Evolutionary conservation across 2,113 vertebrate genomes (phyloP).

Genomic region (Hyperoodon ampullatus): DNA sequence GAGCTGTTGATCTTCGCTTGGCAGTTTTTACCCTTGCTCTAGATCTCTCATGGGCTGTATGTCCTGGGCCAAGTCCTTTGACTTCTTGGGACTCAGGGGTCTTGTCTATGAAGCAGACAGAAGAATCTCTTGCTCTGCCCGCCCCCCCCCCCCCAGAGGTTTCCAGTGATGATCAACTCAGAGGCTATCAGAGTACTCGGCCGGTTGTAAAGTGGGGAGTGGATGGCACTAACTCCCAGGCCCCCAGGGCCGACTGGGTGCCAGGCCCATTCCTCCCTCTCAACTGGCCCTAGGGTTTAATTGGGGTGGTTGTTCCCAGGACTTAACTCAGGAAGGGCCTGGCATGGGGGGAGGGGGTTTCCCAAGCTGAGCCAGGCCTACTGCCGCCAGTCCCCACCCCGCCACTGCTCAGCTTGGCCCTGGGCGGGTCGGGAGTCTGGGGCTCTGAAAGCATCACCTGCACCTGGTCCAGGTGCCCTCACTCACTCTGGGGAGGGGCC

Average conservation of each 20-base stretch:
- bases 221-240: not conserved
- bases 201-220: not conserved
- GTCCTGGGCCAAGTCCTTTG: not conserved
- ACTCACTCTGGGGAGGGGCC: not conserved
- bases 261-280: not conserved
- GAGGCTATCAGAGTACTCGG: not conserved
- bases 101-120: not conserved
- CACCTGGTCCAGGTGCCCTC: not conserved
- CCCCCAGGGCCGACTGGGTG: accelerated
- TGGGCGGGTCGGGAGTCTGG: not conserved
- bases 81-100: not conserved
- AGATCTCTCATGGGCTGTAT: not conserved
- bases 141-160: not conserved
- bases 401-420: not conserved
- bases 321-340: not conserved
- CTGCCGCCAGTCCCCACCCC: not conserved
- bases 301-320: not conserved
- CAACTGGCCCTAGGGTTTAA: not conserved
- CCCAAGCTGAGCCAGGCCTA: not conserved
- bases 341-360: not conserved
- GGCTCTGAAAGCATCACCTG: not conserved
- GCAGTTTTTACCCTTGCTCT: not conserved
- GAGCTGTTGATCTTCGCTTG: not conserved
- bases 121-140: not conserved
- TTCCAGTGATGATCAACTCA: not conserved